Evolutionary conservation across 1,140 invertebrate genomes (phyloP), one percentile per base, ranked within the genome.

Genomic region (Triops cancriformis): DNA sequence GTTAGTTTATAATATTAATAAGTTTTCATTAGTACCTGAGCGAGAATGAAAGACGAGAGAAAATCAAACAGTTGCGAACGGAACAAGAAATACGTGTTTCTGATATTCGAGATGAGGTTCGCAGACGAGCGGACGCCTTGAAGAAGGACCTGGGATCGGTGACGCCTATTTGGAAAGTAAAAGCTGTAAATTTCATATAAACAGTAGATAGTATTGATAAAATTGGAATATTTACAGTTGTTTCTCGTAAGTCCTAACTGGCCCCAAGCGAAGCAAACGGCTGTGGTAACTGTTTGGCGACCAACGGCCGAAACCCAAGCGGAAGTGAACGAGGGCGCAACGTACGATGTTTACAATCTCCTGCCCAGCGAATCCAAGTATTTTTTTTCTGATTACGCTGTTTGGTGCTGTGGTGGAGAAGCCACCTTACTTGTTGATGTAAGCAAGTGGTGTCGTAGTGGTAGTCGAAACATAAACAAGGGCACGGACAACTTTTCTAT

Each of bases 251-350:
- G 26, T 23, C 28, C 73, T 73, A 42, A 74, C 43, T 74, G 26
- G 7, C 23, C 37, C 9, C 28, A 73, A 7, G 74, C 37, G 14
- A 43, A 10, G 1, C n/a, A 26, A 23, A 43, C 74, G 14, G 76
- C 76, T 1, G 31, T 77, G 14, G 28, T 77, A 9, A 42, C 76
- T 10, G 43, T 78, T 41, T 78, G 77, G 77, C 72, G 77, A 9
- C 77, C 77, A 10, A 28, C 26, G n/a, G 77, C 73, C 23, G 77
- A 78, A 0, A 23, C 74, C 18, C 73, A 45, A 26, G 14, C 64
- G 14, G 6, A 73, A 27, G 14, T 78, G 26, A 74, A 74, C 23
- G 77, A 78, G 23, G 64, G 73, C 27, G 28, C 28, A 11, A 26
- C 9, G 9, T 78, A 78, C 27, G 72, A 43, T 73, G 37, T 78